Base-by-base conservation (phyloP, 2,113 vertebrate species). In the Ciconia stormi region DNA sequence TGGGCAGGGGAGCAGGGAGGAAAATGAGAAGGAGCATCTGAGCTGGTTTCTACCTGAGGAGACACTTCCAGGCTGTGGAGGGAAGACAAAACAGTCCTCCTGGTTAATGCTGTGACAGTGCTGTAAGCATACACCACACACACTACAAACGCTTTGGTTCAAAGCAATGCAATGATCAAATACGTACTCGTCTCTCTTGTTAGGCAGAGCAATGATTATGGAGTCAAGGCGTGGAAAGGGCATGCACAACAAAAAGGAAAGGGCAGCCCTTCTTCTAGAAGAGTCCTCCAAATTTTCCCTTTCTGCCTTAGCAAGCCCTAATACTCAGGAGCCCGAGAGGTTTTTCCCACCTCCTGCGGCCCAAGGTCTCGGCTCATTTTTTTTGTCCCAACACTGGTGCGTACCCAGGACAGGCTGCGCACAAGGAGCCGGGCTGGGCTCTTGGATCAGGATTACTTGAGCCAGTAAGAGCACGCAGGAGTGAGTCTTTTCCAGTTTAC, bases 11-110 rank as follows among this genome's bases (percentile, higher is more conserved):
- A 95, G 96, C 96, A 16, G 96, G 98, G 97, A 98, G 98, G 94
- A 96, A 84, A 96, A 96, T 95, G 98, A 97, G 82, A 89, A 97
- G 97, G 96, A 96, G 98, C 98, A 90, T 98, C 98, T 97, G 98
- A 98, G 98, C 97, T 98, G 98, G 98, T 95, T 98, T 98, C 98
- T 99, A 98, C 98, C 98, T 98, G 98, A 98, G 98, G 98, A 98
- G 98, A 99, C 98, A 99, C 98, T 98, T 99, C 98, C 98, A 98
- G 98, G 99, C 99, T 99, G 99, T 99, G 99, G 99, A 99, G 99
- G 98, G 98, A 99, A 99, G 97, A 98, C 98, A 99, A 98, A 99
- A 97, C 89, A 97, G 96, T 97, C 98, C 99, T 98, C 98, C 97
- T 95, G 97, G 98, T 99, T 99, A 99, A 98, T 98, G 97, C 96